Evolutionary conservation across 2,888 invertebrate species (phyloP).

Genomic region (Mermis nigrescens): DNA sequence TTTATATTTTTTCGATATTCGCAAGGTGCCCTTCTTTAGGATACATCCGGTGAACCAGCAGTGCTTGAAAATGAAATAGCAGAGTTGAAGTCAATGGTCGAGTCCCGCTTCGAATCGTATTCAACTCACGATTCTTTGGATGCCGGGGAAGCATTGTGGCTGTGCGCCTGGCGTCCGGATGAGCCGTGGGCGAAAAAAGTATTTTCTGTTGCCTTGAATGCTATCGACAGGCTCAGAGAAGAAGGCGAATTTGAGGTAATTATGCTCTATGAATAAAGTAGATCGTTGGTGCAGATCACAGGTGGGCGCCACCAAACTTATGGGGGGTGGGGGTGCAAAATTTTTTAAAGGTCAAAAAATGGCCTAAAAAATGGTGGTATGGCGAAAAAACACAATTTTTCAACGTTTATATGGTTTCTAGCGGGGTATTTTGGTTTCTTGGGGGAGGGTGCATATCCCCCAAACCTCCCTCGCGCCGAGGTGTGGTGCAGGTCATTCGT

Average conservation of each 20-base stretch:
- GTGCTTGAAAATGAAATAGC: slow-evolving; percentile 13
- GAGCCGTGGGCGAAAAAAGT: slow-evolving; percentile 6
- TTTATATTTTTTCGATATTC: too few relatives aligned
- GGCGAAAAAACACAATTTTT: too few relatives aligned
- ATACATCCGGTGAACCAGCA: slow-evolving; percentile 6
- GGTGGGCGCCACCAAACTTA: too few relatives aligned
- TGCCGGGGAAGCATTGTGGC: slow-evolving; percentile 11
- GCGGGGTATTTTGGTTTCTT: too few relatives aligned
- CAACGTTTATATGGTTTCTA: too few relatives aligned
- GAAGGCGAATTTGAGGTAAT: slow-evolving; percentile 6
- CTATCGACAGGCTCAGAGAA: slow-evolving; percentile 5
- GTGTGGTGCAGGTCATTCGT: too few relatives aligned
- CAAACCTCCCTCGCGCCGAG: too few relatives aligned
- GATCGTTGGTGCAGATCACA: neutral
- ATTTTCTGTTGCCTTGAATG: neutral
- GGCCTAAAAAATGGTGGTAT: too few relatives aligned
- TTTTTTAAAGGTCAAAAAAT: too few relatives aligned
- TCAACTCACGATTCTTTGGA: slow-evolving; percentile 9
- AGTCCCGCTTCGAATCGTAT: slow-evolving; percentile 3
- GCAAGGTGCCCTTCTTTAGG: too few relatives aligned
- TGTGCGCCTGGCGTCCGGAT: slow-evolving; percentile 4
- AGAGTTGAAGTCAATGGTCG: slow-evolving; percentile 14
- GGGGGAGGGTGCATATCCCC: too few relatives aligned
- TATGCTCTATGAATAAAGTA: neutral
- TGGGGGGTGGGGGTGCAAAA: too few relatives aligned